Percentiles rank a stretch among this genome's conserved stretches.
Evolutionary conservation across 2,113 vertebrate species (phyloP).

Genomic region (Acrocephalus kingi): DNA sequence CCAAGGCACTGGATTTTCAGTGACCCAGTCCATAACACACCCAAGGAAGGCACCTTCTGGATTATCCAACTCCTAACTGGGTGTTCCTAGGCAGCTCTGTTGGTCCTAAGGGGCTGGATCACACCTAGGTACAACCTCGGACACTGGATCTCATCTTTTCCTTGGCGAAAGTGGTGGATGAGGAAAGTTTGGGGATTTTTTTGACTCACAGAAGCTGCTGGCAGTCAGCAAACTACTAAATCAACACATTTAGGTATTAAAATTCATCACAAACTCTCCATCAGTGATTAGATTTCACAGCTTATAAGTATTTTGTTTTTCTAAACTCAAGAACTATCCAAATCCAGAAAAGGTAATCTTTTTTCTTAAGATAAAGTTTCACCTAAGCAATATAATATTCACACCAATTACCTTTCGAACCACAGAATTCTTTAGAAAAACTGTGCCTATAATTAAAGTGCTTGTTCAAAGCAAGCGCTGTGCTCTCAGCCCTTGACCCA

Average conservation of each 20-base stretch:
- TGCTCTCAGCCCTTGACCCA: not conserved
- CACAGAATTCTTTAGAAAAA: not conserved
- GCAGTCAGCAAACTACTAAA: not conserved
- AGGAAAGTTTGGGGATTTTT: not conserved
- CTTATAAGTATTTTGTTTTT: not conserved
- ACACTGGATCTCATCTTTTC: not conserved
- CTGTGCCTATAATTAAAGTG: not conserved
- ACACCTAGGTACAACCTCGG: rapidly evolving
- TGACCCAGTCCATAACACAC: rapidly evolving
- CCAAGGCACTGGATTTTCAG: not conserved
- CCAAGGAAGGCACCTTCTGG: rapidly evolving
- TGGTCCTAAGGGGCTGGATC: not conserved
- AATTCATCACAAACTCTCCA: not conserved
- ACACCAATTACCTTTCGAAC: not conserved
- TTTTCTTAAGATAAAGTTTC: not conserved
- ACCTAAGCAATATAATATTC: not conserved
- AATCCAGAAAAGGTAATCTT: not conserved
- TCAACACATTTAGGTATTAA: not conserved
- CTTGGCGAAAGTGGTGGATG: not conserved
- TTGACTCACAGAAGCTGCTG: not conserved
- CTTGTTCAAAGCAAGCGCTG: rapidly evolving
- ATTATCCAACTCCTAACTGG: not conserved
- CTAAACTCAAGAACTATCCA: not conserved
- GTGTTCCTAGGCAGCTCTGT: rapidly evolving
- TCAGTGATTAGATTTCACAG: not conserved